Evolutionary conservation across 2,888 invertebrate genomes (phyloP).

Genomic region (Chironomus riparius): DNA sequence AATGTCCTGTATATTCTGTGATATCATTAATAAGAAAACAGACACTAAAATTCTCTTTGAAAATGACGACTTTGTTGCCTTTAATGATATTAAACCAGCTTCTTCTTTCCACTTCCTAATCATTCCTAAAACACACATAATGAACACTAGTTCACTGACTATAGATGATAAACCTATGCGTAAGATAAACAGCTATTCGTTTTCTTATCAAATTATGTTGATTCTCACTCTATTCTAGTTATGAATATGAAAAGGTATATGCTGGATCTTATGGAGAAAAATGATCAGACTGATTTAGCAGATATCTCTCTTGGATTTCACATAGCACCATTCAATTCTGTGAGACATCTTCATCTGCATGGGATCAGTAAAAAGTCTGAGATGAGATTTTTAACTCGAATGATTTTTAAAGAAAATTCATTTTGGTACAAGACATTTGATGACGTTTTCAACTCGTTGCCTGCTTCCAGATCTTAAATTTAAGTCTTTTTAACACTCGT

Average conservation of each 20-base stretch:
- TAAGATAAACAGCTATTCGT: conserved; percentile 43
- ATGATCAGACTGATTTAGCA: conserved; percentile 32
- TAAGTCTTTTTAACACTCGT: too few species aligned
- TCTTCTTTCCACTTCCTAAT: conserved; percentile 70
- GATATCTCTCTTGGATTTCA: conserved; percentile 67
- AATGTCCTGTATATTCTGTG: conserved; percentile 61
- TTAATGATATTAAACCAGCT: conserved; percentile 54
- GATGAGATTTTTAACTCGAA: conserved; percentile 56
- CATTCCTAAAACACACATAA: conserved; percentile 66
- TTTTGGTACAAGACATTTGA: conserved; percentile 75
- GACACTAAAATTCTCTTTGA: conserved; percentile 56
- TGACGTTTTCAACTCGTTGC: not conserved
- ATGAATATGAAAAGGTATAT: not conserved
- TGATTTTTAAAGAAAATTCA: conserved; percentile 62
- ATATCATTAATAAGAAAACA: conserved; percentile 54
- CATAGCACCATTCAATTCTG: conserved; percentile 81
- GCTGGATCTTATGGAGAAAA: conserved; percentile 28
- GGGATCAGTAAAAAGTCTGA: conserved; percentile 68
- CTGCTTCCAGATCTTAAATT: not conserved
- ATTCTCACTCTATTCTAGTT: not conserved
- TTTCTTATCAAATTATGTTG: too few species aligned
- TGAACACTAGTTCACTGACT: conserved; percentile 58
- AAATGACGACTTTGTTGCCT: conserved; percentile 45
- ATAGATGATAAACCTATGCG: conserved; percentile 57
- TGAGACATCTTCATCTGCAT: conserved; percentile 78